Base-by-base conservation (phyloP, 1,140 invertebrate genomes). In the Trichonephila clavipes region DNA sequence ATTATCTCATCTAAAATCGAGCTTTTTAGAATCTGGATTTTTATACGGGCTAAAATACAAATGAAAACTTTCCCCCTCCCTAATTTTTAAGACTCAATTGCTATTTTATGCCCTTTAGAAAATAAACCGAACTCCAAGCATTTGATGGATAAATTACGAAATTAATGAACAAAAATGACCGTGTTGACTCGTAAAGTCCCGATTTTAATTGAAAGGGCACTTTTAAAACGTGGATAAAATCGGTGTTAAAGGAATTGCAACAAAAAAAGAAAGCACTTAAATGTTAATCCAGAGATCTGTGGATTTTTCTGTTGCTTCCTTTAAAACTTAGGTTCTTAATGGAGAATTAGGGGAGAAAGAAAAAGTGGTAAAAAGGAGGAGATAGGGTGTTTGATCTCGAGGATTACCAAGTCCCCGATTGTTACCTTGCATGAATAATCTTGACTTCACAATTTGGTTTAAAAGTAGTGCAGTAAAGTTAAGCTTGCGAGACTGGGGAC, bases 301-400 rank as follows among this genome's bases (percentile, higher is more conserved):
- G 51, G 82, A 59, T 83, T 83, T 83, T 83, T 83, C 44, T n/a
- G 82, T 59, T 59, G 40, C 82, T 24, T 83, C 82, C 21, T 24
- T 59, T 28, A n/a, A 77, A 77, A 83, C 51, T 83, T 19, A 21
- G 5, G 51, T 24, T 58, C 44, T 83, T 83, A 58, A 58, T 83
- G 72, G 72, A 77, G 72, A 83, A 83, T 58, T 83, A 83, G 51
- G 82, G 82, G 21, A 19, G 19, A 21, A 59, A 83, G 21, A 58
- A 83, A 58, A 51, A 83, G 44, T n/a, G 24, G 21, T 44, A 51
- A 51, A 82, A 82, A 82, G 82, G 51, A 83, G 28, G 72, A 58
- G 82, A 83, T 83, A 59, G 82, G 82, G 51, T 83, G n/a, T 83
- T 83, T 83, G 40, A 83, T 83, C 82, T 83, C 58, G 12, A n/a